A percentile compares a stretch with the other conserved stretches of the same genome.
Conservation (phyloP, 2,888 invertebrate species). For the Geotrupes spiniger region DNA sequence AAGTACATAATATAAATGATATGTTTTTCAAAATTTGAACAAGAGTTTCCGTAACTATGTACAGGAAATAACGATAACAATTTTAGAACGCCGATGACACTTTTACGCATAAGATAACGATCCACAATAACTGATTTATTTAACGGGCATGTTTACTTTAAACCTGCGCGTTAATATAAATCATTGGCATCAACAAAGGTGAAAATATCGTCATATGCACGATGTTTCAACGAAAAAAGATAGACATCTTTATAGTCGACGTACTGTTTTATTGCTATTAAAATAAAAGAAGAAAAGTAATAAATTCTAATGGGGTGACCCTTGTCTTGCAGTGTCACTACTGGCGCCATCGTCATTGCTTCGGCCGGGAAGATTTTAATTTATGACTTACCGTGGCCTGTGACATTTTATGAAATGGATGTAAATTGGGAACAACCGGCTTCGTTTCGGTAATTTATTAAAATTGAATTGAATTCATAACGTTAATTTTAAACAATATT, state of each 20-base stretch:
- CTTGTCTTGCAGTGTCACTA: constrained; percentile 11
- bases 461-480: no score
- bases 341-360: constrained; percentile 2
- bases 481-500: no score
- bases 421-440: no score
- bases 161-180: constrained; percentile 13
- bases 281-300: constrained; percentile 13
- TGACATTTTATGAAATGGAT: no score
- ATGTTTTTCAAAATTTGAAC: no score
- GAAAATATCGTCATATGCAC: background rate
- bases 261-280: constrained; percentile 14
- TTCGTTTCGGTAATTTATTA: no score
- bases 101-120: no score
- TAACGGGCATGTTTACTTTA: constrained; percentile 10
- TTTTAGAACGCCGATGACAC: no score
- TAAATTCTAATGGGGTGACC: constrained; percentile 14
- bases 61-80: no score
- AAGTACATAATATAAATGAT: no score
- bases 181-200: background rate
- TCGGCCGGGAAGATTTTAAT: constrained; percentile 1
- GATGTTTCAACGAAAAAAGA: background rate
- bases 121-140: constrained; percentile 13
- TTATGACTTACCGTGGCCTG: background rate
- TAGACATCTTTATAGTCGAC: constrained; percentile 15
- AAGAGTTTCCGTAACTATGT: no score